A percentile compares a stretch with the other conserved stretches of the same genome.
Evolutionary conservation across 2,888 invertebrate species (phyloP).

Genomic region (Trachelus troglodyta): DNA sequence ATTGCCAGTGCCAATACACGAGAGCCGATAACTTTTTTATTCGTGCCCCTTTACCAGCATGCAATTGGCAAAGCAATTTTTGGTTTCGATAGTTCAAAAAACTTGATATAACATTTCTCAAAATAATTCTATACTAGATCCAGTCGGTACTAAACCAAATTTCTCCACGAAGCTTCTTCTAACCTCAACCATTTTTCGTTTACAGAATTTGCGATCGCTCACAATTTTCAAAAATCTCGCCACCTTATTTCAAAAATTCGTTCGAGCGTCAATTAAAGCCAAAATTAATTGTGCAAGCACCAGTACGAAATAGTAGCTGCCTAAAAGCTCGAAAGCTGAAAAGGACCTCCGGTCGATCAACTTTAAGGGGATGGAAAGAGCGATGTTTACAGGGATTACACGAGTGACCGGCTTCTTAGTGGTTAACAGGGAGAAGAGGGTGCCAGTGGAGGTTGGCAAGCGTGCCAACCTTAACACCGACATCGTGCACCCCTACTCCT

Average conservation of each 20-base stretch:
- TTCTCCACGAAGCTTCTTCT: no score
- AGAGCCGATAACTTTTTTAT: not conserved
- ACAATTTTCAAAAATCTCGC: not conserved
- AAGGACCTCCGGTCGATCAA: not conserved
- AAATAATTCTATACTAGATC: no score
- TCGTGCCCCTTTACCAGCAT: not conserved
- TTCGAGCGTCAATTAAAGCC: no score
- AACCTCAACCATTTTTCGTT: no score
- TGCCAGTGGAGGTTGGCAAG: not conserved
- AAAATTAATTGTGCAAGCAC: not conserved
- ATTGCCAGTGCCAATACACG: not conserved
- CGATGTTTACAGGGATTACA: conserved; percentile 33
- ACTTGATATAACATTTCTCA: no score
- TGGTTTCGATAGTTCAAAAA: no score
- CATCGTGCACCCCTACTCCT: not conserved
- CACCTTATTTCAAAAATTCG: no score
- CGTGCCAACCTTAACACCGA: not conserved
- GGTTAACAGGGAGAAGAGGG: not conserved
- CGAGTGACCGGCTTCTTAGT: conserved; percentile 32
- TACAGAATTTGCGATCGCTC: accelerated
- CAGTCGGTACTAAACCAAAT: no score
- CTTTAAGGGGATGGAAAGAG: not conserved
- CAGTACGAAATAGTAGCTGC: not conserved
- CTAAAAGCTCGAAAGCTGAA: not conserved
- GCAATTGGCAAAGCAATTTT: not conserved